Percentiles rank a stretch among this genome's conserved stretches.
Conservation (phyloP, 2,797 vertebrate species). For the Lepilemur septentrionalis region DNA sequence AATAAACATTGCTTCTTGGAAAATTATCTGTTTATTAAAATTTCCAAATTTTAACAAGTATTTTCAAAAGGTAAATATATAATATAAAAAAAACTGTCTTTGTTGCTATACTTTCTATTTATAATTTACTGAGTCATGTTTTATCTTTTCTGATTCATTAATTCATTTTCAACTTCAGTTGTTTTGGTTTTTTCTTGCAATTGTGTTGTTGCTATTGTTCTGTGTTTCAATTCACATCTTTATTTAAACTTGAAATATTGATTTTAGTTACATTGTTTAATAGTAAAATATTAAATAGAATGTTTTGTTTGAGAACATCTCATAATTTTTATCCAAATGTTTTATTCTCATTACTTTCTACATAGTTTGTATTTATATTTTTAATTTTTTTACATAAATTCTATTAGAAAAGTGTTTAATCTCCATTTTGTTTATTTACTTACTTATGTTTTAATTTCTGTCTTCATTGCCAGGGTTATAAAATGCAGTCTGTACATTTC, state of each 20-base stretch:
- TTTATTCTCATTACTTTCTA: conserved; percentile 8
- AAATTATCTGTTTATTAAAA: background rate
- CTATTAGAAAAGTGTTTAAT: background rate
- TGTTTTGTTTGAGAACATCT: background rate
- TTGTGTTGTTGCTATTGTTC: background rate
- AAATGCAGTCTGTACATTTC: background rate
- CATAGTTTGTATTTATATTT: background rate
- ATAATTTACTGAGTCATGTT: background rate
- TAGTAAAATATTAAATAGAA: background rate
- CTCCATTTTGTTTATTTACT: background rate
- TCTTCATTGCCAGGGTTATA: background rate
- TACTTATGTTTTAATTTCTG: background rate
- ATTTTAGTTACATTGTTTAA: conserved; percentile 24
- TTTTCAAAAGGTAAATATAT: background rate
- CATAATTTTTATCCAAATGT: background rate
- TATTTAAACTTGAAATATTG: background rate
- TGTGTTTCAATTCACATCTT: background rate
- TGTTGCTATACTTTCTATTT: background rate
- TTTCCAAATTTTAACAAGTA: background rate
- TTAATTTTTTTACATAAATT: background rate
- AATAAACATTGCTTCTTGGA: background rate
- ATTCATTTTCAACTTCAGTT: background rate
- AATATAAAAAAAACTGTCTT: background rate
- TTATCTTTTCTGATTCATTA: background rate
- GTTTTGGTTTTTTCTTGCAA: background rate